Conservation (phyloP, 2,113 vertebrate genomes). For the Baryphthengus martii region DNA sequence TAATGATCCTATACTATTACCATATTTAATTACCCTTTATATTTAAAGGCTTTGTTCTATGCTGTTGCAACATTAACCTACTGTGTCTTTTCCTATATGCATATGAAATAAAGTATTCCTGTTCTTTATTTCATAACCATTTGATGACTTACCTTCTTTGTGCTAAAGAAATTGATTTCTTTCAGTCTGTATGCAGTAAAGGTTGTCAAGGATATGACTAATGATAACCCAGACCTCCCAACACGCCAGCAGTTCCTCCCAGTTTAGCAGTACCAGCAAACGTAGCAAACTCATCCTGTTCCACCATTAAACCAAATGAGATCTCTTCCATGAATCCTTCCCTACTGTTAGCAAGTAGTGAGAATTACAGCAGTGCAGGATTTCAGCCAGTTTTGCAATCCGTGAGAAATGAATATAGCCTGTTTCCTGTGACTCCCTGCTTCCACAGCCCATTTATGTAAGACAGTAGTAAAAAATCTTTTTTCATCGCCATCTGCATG, state of each 20-base stretch:
- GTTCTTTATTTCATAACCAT: neutral
- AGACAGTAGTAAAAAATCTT: neutral
- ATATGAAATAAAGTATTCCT: neutral
- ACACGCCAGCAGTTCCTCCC: neutral
- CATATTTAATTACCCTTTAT: neutral
- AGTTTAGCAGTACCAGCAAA: neutral
- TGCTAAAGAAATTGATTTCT: neutral
- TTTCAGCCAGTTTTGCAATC: neutral
- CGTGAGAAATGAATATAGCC: neutral
- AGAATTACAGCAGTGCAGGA: neutral
- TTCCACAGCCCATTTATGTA: neutral
- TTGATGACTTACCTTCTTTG: neutral
- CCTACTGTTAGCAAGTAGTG: neutral
- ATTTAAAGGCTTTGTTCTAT: neutral
- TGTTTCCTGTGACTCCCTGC: neutral
- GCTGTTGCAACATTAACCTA: neutral
- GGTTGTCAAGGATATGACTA: neutral
- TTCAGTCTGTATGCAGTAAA: neutral
- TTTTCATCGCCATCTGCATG: neutral
- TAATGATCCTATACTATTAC: neutral
- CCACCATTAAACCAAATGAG: neutral
- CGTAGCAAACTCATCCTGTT: neutral
- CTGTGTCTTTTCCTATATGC: neutral
- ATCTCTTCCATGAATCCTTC: neutral
- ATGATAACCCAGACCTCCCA: neutral